Base-by-base conservation (phyloP, 2,888 invertebrate species). In the Eledona agricola region DNA sequence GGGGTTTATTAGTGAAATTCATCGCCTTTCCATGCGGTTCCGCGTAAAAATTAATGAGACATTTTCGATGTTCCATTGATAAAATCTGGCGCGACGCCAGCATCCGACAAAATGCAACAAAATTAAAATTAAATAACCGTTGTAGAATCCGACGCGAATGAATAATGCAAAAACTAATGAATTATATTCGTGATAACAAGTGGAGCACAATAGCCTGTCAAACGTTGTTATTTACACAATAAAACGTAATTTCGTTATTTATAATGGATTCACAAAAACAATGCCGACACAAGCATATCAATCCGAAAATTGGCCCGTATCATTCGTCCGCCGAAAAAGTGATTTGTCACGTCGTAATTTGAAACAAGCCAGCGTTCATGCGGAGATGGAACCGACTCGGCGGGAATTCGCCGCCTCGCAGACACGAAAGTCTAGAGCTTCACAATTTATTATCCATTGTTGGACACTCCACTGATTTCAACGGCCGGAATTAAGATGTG, bases 401-500 rank as follows among this genome's bases (percentile, higher is more conserved):
- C 50, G 43, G 46, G 40, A 50, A 45, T 37, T 31, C 60, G 19
- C 63, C 52, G 43, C 38, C 34, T 22, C 19, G 12, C 45, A 60
- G 57, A 57, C 52, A 52, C 54, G 26, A 47, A 51, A 46, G 49
- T 28, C 34, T 32, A 26, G 43, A 51, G 42, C 22, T 28, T 26
- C 7, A 34, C 43, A 59, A 59, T 63, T 62, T 62, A 63, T 63
- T 59, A 53, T 46, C 32, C 49, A 58, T 58, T 57, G 59, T 65
- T 62, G 57, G 55, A 45, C 60, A 58, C 54, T 61, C 56, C 52
- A 57, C 40, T 56, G 59, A 57, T 50, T 62, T 57, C 54, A 51
- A 23, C 32, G 52, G 40, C 42, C 55, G 45, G 62, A 60, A 65
- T 65, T 64, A 58, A 65, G 64, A 58, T 57, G 57, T 65, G 59